These are phyloP conservation scores for Eilema griseolum DNA, from an alignment of 2,888 invertebrate genomes.

Conservation along the genomic window DNA sequence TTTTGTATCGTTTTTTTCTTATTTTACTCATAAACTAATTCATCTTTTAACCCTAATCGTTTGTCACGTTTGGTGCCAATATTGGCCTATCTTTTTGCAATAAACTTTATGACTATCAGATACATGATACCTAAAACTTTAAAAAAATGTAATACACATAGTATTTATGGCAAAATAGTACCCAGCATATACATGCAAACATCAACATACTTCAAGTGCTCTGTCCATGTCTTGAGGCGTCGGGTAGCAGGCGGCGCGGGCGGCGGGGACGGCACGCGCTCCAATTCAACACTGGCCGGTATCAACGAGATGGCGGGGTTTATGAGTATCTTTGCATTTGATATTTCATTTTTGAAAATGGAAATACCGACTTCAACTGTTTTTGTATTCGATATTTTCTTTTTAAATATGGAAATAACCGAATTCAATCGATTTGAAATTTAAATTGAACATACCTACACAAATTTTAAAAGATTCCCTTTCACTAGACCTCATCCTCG, in stretches of 20 bases:
- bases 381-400: background rate
- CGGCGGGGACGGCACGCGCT: slow-evolving; percentile 60
- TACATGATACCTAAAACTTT: too few species aligned
- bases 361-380: slow-evolving; percentile 1
- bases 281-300: slow-evolving; percentile 64
- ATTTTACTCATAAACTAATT: too few species aligned
- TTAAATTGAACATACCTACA: background rate
- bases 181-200: slow-evolving; percentile 60
- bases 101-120: too few species aligned
- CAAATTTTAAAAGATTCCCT: background rate
- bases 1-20: too few species aligned
- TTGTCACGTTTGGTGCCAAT: too few species aligned
- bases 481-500: background rate
- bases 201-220: slow-evolving; percentile 80
- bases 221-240: slow-evolving; percentile 81
- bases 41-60: background rate
- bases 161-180: slow-evolving; percentile 31
- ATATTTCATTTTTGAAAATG: background rate
- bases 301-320: slow-evolving; percentile 60
- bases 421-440: background rate
- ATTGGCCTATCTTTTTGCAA: too few species aligned
- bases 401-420: background rate
- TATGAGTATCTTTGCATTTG: slow-evolving; percentile 43
- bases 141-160: background rate
- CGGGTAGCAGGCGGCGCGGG: slow-evolving; percentile 64